Conservation (phyloP, 2,888 invertebrate genomes). For the Lepeophtheirus nordmannii region DNA sequence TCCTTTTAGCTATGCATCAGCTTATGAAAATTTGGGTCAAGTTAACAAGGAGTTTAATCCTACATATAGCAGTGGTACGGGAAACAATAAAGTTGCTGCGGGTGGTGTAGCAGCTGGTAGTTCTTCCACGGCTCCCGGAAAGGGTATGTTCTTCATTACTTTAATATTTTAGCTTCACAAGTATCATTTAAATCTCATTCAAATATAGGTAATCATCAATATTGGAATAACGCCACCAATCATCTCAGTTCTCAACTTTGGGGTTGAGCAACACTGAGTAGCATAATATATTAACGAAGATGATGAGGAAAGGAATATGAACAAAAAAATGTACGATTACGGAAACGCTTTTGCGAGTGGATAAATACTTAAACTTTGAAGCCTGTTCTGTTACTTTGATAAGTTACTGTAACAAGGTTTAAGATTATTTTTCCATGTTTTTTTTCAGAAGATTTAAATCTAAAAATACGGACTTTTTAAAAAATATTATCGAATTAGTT, state of each 20-base stretch:
- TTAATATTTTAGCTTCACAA: neutral
- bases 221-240: neutral
- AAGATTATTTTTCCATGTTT: too few species aligned
- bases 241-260: slow-evolving; percentile 5
- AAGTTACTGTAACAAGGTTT: too few species aligned
- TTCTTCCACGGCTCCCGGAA: neutral
- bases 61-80: neutral
- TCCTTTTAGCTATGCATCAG: neutral
- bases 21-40: slow-evolving; percentile 17
- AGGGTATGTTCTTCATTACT: neutral
- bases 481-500: too few species aligned
- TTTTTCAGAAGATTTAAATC: too few species aligned
- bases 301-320: too few species aligned
- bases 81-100: neutral
- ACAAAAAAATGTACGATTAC: too few species aligned
- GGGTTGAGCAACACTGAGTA: neutral
- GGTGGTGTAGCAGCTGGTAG: slow-evolving; percentile 1
- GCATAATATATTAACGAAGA: neutral
- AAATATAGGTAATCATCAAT: neutral
- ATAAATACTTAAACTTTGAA: too few species aligned
- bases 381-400: too few species aligned
- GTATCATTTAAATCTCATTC: neutral
- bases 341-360: too few species aligned
- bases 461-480: too few species aligned
- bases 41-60: slow-evolving; percentile 19